Evolutionary conservation across 2,797 vertebrate species (phyloP).

Genomic region (Sitta carolinensis): DNA sequence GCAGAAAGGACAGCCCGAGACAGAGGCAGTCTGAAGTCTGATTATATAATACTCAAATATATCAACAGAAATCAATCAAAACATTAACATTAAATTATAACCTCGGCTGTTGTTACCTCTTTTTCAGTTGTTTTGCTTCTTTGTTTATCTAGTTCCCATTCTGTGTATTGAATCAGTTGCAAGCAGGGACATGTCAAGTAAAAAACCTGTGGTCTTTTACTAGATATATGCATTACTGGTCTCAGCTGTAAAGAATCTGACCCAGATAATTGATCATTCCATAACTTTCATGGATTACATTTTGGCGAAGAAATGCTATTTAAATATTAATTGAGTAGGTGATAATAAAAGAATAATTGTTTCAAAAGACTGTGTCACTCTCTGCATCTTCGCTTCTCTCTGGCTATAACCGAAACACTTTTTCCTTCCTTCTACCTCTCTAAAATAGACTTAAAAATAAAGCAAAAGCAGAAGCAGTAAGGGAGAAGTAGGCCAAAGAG

Average conservation of each 20-base stretch:
- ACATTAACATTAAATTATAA: not conserved
- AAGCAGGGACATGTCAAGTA: not conserved
- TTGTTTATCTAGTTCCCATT: not conserved
- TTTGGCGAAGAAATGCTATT: not conserved
- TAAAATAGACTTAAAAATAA: not conserved
- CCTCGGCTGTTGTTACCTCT: not conserved
- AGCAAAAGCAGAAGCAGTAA: not conserved
- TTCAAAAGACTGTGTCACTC: not conserved
- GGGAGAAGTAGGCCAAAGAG: not conserved
- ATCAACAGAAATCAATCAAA: not conserved
- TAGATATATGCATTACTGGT: not conserved
- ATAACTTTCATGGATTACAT: not conserved
- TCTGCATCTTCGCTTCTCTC: not conserved
- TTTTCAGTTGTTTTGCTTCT: not conserved
- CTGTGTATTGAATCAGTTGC: not conserved
- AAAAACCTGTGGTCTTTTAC: not conserved
- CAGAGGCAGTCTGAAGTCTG: not conserved
- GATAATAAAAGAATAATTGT: not conserved
- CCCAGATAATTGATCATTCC: not conserved
- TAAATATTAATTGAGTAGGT: not conserved
- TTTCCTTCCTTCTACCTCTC: not conserved
- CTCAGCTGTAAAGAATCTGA: not conserved
- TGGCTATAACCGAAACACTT: fast-evolving
- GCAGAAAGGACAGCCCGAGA: not conserved
- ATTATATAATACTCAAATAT: not conserved